Conservation (phyloP, 53 echinoderm and acorn worm genomes). For the Antedon mediterranea region DNA sequence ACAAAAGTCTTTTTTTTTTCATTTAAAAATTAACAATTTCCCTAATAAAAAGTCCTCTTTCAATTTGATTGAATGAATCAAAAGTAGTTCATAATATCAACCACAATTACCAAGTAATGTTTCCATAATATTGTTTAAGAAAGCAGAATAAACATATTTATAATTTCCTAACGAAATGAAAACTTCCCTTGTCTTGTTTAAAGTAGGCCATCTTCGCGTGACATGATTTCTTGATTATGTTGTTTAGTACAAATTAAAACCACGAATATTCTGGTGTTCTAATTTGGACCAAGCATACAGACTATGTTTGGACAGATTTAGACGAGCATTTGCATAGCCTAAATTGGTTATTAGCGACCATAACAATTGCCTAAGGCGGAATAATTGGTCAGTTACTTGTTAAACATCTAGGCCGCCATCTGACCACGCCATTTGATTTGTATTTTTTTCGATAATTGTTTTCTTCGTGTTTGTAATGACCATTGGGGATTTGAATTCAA, state of each 20-base stretch:
- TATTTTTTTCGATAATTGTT: not conserved
- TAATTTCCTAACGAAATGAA: too few relatives aligned
- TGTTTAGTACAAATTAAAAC: too few relatives aligned
- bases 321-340: not conserved
- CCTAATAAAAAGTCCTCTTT: not conserved
- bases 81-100: not conserved
- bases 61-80: not conserved
- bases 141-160: too few relatives aligned
- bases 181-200: too few relatives aligned
- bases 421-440: not conserved
- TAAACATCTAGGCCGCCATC: not conserved
- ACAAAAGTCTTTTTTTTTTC: not conserved
- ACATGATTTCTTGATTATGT: too few relatives aligned
- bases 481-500: not conserved
- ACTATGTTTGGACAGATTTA: too few relatives aligned
- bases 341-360: not conserved
- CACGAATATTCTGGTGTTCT: too few relatives aligned
- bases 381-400: not conserved
- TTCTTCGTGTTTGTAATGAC: not conserved
- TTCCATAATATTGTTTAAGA: too few relatives aligned
- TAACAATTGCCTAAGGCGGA: not conserved
- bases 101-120: too few relatives aligned
- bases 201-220: too few relatives aligned
- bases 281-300: too few relatives aligned
- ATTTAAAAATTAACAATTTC: not conserved